These are phyloP conservation scores for Symphodus melops DNA, from an alignment of 2,113 vertebrate species.

Conservation along the genomic window DNA sequence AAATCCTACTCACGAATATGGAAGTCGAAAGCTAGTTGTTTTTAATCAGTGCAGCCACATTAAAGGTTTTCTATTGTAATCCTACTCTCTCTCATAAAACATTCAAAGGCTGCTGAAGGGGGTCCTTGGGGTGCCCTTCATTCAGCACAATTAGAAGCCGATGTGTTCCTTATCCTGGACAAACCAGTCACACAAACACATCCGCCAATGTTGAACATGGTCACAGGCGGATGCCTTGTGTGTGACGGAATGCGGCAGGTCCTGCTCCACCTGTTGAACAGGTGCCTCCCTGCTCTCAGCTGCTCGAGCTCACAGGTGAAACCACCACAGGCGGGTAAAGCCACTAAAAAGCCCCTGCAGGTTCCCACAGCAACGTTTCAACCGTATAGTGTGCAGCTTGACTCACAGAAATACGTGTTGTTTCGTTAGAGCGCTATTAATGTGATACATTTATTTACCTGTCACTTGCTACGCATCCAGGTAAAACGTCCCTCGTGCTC, in stretches of 20 bases:
- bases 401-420: neutral
- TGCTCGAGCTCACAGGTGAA: constrained; percentile 27
- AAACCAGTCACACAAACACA: neutral
- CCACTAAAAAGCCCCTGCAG: no score
- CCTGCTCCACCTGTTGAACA: constrained; percentile 64
- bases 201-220: neutral
- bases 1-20: no score
- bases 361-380: no score
- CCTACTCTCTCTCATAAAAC: no score
- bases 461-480: neutral
- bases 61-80: no score
- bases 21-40: no score
- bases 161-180: neutral
- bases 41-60: no score
- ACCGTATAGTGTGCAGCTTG: no score
- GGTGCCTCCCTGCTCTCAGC: constrained; percentile 12
- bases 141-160: no score
- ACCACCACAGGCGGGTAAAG: neutral
- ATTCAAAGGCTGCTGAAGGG: no score
- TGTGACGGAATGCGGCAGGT: constrained; percentile 50
- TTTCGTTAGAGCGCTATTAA: neutral
- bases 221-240: constrained; percentile 3
- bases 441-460: constrained; percentile 19
- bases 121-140: no score
- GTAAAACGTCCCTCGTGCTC: neutral